A percentile compares a stretch with the other conserved stretches of the same genome.
Conservation (phyloP, 2,113 vertebrate genomes). For the Vidua macroura region DNA sequence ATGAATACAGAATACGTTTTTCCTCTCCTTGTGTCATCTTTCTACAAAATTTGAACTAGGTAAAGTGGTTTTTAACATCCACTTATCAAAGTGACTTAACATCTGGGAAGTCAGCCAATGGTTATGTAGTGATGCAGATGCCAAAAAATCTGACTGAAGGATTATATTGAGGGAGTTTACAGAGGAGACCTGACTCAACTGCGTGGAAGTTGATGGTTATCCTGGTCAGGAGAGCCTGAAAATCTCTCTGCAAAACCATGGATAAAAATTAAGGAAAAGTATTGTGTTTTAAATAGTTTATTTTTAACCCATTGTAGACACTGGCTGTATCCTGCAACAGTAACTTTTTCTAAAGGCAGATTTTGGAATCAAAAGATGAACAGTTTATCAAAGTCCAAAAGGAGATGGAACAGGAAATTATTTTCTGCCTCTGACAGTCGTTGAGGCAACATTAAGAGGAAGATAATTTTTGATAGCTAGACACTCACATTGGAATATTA, state of each 20-base stretch:
- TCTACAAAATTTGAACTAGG: constrained; percentile 47
- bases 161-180: constrained; percentile 26
- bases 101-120: constrained; percentile 55
- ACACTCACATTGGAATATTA: not conserved
- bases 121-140: constrained; percentile 39
- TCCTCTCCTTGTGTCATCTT: constrained; percentile 48
- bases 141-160: constrained; percentile 58
- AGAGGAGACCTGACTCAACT: constrained; percentile 21
- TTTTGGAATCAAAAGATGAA: not conserved
- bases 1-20: constrained; percentile 55
- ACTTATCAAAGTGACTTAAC: constrained; percentile 68
- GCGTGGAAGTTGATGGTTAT: not conserved
- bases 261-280: not conserved
- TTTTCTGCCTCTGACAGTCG: not conserved
- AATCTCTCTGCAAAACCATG: not conserved
- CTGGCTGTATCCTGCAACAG: not conserved
- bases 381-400: not conserved
- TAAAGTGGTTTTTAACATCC: constrained; percentile 64
- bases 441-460: not conserved
- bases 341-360: not conserved
- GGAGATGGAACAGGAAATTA: not conserved
- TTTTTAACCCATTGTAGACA: not conserved
- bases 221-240: not conserved
- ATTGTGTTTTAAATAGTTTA: not conserved
- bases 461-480: not conserved